Evolutionary conservation across 2,113 vertebrate genomes (phyloP), one percentile per base, ranked within the genome.

Genomic region (Puntigrus tetrazona): DNA sequence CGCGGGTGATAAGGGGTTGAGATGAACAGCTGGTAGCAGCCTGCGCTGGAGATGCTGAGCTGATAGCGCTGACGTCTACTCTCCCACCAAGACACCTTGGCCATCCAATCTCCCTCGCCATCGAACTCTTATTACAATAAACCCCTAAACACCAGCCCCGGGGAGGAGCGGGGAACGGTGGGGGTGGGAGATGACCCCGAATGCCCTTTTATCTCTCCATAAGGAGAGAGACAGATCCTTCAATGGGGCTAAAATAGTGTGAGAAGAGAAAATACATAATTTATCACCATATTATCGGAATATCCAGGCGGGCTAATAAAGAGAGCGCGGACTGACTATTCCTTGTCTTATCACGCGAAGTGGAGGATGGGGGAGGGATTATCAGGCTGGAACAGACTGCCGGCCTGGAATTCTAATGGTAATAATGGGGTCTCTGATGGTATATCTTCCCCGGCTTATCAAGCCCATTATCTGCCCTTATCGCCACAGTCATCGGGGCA

Each of bases 371-470:
- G 52, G 95, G 94, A 94, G 95, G 78, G 95, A 96, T 96, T 96
- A 97, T 96, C 96, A 96, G 96, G 92, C 95, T 93, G 92, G 94
- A 95, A 94, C 96, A 96, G 96, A 96, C 96, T 96, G 94, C 96
- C 94, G 93, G 95, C 94, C 93, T 95, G 94, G 95, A 96, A 95
- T 96, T 96, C 96, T 96, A 96, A 96, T 96, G 96, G 95, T 96
- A 96, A 97, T 96, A 97, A 96, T 96, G 94, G 94, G 94, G 94
- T 95, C 95, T 96, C 94, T 96, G 96, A 96, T 96, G 96, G 94
- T 96, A 96, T 96, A 96, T 96, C 95, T 96, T 95, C 94, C 92
- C 94, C 93, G 81, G 94, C 93, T 96, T 96, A 96, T 96, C 96
- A 94, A 93, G 94, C 95, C 95, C 95, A 96, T 96, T 96, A 97